Evolutionary conservation across 1,140 invertebrate species (phyloP), one percentile per base, ranked within the genome.

Genomic region (Diabrotica virgifera): DNA sequence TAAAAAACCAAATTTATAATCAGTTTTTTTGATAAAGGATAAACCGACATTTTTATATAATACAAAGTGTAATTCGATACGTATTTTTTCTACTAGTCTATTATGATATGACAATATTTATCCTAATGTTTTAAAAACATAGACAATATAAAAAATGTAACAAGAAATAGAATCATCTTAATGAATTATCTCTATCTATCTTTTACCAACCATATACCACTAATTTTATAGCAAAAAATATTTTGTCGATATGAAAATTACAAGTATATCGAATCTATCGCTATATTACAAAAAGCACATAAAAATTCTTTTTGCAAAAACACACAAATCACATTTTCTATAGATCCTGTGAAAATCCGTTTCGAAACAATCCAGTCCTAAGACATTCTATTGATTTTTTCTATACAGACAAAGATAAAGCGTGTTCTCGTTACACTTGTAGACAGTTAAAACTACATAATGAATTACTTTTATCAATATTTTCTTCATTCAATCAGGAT

Each of bases 221-320:
- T 57, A 36, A 62, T 36, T 57, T 37, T 36, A 62, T 62, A 62
- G 54, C 60, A 57, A 62, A 66, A 62, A 55, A 62, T 62, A 68
- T 52, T 50, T 38, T 55, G 40, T 61, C 66, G 62, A 68, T 68
- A 68, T 68, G 62, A 64, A 61, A 68, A 65, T 65, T 54, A 58
- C 62, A 64, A 68, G 52, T 68, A 61, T 65, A 68, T 62, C 62
- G 67, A 62, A 68, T 58, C 66, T 67, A 68, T 62, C 62, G 52
- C 62, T 67, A 67, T 59, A 37, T 50, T 64, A 40, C 56, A 65
- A 68, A 64, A 59, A 68, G 55, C 58, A 68, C 63, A 59, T 37
- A 40, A 37, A 59, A 60, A 60, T 24, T 60, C 53, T 55, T 55
- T 36, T 64, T 59, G 51, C 51, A 59, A 55, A 59, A 64, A 59